phyloP scores from a whole-genome alignment of 2,113 vertebrate species.

The Columba janthina region DNA sequence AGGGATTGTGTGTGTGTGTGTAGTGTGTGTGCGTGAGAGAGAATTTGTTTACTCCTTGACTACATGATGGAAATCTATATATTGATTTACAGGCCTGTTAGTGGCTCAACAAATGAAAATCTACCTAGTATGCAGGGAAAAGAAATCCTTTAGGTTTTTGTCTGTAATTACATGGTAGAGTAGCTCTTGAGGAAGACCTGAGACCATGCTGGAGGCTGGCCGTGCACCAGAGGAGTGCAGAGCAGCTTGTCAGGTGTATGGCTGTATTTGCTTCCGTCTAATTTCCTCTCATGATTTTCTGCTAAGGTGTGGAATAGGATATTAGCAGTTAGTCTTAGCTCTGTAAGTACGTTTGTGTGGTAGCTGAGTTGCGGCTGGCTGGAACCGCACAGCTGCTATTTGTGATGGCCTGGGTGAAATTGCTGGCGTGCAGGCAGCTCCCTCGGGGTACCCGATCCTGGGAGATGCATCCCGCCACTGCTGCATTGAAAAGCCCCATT shows the following conservation, averaged over 20 bases:
- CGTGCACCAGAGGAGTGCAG: neutral
- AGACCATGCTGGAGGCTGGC: neutral
- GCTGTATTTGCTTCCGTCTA: neutral
- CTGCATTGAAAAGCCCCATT: neutral
- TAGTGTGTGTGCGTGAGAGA: neutral
- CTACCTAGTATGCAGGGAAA: neutral
- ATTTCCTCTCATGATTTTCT: neutral
- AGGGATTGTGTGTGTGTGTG: neutral
- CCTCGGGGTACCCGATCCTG: neutral
- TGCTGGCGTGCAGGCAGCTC: neutral
- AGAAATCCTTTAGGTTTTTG: neutral
- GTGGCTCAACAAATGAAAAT: conserved; percentile 6
- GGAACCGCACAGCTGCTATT: neutral
- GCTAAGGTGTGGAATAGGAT: neutral
- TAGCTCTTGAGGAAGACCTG: neutral
- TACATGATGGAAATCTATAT: neutral
- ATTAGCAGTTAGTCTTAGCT: neutral
- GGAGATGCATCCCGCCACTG: neutral
- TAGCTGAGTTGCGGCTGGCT: neutral
- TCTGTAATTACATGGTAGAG: neutral
- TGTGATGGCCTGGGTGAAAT: neutral
- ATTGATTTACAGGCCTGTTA: conserved; percentile 18
- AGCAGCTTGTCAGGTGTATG: neutral
- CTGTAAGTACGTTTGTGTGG: neutral
- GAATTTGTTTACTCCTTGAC: neutral